Percentiles rank a stretch among this genome's conserved stretches.
Evolutionary conservation across 2,888 invertebrate species (phyloP).

Genomic region (Phytoseiulus persimilis): DNA sequence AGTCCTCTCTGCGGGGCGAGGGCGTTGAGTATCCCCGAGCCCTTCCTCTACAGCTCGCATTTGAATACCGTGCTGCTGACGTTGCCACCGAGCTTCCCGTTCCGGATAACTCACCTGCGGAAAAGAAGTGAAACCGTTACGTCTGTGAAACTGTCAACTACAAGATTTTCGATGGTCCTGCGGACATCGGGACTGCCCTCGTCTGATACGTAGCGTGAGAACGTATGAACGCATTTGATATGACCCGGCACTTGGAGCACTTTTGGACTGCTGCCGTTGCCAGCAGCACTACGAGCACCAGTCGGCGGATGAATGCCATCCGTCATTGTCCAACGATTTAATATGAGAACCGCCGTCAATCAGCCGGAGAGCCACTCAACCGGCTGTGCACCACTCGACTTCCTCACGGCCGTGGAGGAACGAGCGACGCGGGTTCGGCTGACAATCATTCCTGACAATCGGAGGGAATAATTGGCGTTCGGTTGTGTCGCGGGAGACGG

Average conservation of each 20-base stretch:
- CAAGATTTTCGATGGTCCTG: not conserved
- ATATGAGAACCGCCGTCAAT: constrained; percentile 5
- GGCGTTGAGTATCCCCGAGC: no score
- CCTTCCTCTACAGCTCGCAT: no score
- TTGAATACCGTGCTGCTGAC: no score
- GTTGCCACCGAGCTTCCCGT: no score
- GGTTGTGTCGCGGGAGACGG: not conserved
- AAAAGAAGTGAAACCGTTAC: not conserved
- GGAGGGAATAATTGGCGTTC: not conserved
- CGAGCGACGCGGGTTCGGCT: not conserved
- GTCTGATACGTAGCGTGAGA: not conserved
- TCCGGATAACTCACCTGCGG: not conserved
- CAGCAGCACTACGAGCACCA: not conserved
- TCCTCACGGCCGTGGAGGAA: not conserved
- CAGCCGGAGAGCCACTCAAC: not conserved
- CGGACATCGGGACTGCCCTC: not conserved
- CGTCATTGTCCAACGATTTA: constrained; percentile 5
- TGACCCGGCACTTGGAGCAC: not conserved
- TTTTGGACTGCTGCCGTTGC: not conserved
- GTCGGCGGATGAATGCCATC: not conserved
- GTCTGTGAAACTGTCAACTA: not conserved
- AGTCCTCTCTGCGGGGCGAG: no score
- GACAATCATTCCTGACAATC: not conserved
- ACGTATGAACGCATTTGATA: not conserved
- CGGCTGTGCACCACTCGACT: not conserved